Evolutionary conservation across 2,113 vertebrate genomes (phyloP).

Genomic region (Lucifuga dentata): DNA sequence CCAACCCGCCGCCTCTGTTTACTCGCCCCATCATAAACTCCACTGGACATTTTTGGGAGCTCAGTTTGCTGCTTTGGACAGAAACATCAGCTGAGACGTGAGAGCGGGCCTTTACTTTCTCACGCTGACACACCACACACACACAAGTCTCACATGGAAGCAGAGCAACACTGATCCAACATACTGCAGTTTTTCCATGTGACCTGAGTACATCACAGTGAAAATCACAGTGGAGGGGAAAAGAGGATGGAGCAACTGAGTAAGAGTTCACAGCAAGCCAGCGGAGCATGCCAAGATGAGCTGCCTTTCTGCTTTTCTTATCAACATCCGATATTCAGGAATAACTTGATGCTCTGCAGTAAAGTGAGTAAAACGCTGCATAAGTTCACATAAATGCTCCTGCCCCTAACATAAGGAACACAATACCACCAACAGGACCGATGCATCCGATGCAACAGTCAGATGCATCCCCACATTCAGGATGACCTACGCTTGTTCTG

Average conservation of each 20-base stretch:
- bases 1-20: conserved; percentile 57
- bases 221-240: conserved; percentile 51
- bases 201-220: conserved; percentile 46
- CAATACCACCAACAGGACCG: conserved; percentile 40
- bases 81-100: conserved; percentile 14
- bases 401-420: neutral
- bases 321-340: conserved; percentile 7
- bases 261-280: conserved; percentile 42
- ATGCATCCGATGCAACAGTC: too few species aligned
- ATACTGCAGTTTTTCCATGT: conserved; percentile 61
- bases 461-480: conserved; percentile 53
- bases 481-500: conserved; percentile 61
- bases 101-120: too few species aligned
- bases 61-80: conserved; percentile 43
- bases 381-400: too few species aligned
- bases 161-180: conserved; percentile 41
- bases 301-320: conserved; percentile 40
- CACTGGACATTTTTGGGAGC: conserved; percentile 38
- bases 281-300: conserved; percentile 33
- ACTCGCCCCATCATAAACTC: conserved; percentile 36
- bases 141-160: conserved; percentile 67
- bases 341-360: too few species aligned
- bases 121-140: neutral
- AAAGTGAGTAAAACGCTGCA: too few species aligned
- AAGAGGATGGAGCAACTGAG: conserved; percentile 51